Percentiles rank a stretch among this genome's conserved stretches.
Evolutionary conservation across 2,888 invertebrate genomes (phyloP).

Genomic region (Poecilobothrus nobilitatus): DNA sequence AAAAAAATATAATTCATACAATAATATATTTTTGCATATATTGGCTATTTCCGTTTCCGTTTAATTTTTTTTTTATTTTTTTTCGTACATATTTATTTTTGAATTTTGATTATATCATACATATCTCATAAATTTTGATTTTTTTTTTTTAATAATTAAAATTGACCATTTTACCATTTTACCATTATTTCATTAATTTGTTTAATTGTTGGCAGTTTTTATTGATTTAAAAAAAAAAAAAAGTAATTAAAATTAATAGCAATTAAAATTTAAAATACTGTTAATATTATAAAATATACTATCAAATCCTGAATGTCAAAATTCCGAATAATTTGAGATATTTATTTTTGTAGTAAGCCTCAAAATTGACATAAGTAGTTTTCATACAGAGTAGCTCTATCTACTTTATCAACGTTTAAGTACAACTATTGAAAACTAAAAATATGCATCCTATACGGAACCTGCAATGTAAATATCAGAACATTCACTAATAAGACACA

Average conservation of each 20-base stretch:
- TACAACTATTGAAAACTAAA: too few species aligned
- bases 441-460: too few species aligned
- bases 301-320: not conserved
- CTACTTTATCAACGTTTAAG: too few species aligned
- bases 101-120: too few species aligned
- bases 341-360: too few species aligned
- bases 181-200: slow-evolving; percentile 6
- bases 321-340: not conserved
- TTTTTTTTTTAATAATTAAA: not conserved
- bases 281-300: not conserved
- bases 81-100: too few species aligned
- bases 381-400: too few species aligned
- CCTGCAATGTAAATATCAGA: too few species aligned
- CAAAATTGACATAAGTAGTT: too few species aligned
- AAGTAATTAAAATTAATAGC: not conserved
- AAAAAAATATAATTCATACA: too few species aligned
- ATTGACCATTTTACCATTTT: not conserved
- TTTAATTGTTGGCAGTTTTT: not conserved
- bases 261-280: not conserved
- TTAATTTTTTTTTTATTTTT: not conserved
- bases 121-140: not conserved
- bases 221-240: not conserved
- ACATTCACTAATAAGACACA: too few species aligned
- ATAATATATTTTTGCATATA: not conserved
- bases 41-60: slow-evolving; percentile 6